phyloP scores from a whole-genome alignment of 2,113 vertebrate genomes.

The human (Homo sapiens) region GRCh38 chr7:153933001-153933500 shows the following conservation, averaged over 20 bases:
- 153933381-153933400: background rate
- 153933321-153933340: background rate
- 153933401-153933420: background rate
- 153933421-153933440: background rate
- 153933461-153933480: background rate
- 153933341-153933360: fast-evolving
- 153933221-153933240: background rate
- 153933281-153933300: fast-evolving
- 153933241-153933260: background rate
- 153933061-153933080: too few relatives aligned
- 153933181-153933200: background rate
- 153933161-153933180: too few relatives aligned
- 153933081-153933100: too few relatives aligned
- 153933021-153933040: too few relatives aligned
- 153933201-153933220: background rate
- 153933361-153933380: fast-evolving
- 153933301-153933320: fast-evolving
- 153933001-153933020: too few relatives aligned
- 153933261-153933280: background rate
- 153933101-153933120: too few relatives aligned
- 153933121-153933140: too few relatives aligned
- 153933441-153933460: background rate
- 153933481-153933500: background rate
- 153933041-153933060: too few relatives aligned
- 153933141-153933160: too few relatives aligned